Conservation (phyloP, 2,888 invertebrate species). For the Scaptomyza caliginosa region DNA sequence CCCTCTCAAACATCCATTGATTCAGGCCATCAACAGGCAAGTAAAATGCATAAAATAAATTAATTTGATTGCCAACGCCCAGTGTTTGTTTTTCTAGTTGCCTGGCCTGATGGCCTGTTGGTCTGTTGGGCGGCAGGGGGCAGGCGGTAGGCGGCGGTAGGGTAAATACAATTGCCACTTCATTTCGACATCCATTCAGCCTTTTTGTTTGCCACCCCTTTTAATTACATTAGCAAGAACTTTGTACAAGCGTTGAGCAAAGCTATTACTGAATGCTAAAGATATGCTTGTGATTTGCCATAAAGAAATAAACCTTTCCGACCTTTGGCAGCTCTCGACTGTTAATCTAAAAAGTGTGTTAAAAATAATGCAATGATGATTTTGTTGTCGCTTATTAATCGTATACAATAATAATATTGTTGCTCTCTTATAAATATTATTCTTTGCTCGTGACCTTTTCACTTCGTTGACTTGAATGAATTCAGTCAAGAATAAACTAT, state of each 20-base stretch:
- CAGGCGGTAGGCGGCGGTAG: constrained; percentile 2
- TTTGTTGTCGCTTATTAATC: neutral
- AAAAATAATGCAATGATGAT: too few relatives aligned
- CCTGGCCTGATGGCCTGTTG: too few relatives aligned
- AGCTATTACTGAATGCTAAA: constrained; percentile 9
- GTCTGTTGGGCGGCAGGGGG: neutral
- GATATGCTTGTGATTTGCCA: constrained; percentile 7
- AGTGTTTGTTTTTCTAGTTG: constrained; percentile 20
- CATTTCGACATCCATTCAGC: constrained; percentile 27
- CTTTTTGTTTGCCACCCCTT: constrained; percentile 36
- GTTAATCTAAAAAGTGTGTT: neutral
- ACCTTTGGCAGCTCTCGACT: neutral
- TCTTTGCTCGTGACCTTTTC: neutral
- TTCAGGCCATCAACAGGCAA: constrained; percentile 7
- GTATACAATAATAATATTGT: too few relatives aligned
- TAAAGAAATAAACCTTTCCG: neutral
- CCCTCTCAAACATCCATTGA: neutral
- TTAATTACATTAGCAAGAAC: constrained; percentile 54
- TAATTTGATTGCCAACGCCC: constrained; percentile 59
- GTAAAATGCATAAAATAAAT: constrained; percentile 58
- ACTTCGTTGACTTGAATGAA: neutral
- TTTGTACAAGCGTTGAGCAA: constrained; percentile 8
- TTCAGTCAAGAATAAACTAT: constrained; percentile 18
- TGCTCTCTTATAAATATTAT: too few relatives aligned
- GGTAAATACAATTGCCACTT: constrained; percentile 50